These are phyloP conservation scores for Dinoponera quadriceps DNA, from an alignment of 1,140 invertebrate species.

Conservation along the genomic window DNA sequence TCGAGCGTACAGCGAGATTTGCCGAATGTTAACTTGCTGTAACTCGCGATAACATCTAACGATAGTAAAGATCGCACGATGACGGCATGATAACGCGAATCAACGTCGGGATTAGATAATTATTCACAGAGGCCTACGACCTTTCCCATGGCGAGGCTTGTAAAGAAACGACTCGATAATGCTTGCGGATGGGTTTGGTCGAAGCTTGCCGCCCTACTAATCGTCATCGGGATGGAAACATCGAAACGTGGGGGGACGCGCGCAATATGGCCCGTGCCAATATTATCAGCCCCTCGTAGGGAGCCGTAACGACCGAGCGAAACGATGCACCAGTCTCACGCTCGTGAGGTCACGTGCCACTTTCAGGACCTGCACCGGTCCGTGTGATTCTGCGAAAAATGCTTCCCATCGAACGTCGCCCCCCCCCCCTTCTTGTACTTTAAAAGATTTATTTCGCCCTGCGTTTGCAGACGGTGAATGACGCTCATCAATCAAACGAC, in stretches of 20 bases:
- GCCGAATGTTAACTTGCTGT: neutral
- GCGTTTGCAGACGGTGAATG: constrained; percentile 33
- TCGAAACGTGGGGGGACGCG: constrained; percentile 48
- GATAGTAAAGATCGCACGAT: neutral
- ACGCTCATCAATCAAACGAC: constrained; percentile 3
- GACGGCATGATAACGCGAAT: neutral
- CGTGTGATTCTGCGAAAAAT: constrained; percentile 80
- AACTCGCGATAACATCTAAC: neutral
- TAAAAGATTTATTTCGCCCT: constrained; percentile 68
- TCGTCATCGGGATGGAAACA: constrained; percentile 71
- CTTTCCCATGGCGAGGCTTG: constrained; percentile 64
- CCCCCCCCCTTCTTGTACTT: constrained; percentile 38
- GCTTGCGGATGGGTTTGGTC: constrained; percentile 64
- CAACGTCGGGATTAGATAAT: constrained; percentile 21
- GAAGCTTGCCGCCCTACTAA: constrained; percentile 66
- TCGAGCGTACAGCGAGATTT: neutral
- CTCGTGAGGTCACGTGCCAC: constrained; percentile 78
- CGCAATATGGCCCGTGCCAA: constrained; percentile 83
- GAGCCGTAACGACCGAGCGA: constrained; percentile 72
- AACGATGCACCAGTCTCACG: constrained; percentile 80
- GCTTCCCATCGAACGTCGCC: constrained; percentile 62
- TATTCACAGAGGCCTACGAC: constrained; percentile 53
- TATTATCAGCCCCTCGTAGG: constrained; percentile 72
- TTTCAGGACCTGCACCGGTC: constrained; percentile 79
- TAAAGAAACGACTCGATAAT: constrained; percentile 67